Evolutionary conservation across 2,113 vertebrate genomes (phyloP), one percentile per base, ranked within the genome.

Genomic region (Camelus dromedarius): DNA sequence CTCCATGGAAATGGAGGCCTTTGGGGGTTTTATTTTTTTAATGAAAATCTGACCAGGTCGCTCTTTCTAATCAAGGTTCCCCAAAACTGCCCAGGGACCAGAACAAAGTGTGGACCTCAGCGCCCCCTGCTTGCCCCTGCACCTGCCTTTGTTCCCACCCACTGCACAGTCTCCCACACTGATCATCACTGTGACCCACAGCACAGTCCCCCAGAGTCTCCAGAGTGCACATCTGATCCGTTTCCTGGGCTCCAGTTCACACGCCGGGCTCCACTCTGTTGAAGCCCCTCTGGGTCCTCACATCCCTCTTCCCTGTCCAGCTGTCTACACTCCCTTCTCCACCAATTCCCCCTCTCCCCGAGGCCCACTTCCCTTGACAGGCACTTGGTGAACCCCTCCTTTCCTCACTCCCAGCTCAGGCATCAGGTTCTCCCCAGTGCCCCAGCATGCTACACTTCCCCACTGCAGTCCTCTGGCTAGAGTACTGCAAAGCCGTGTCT

Each of bases 311-410:
- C 8, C 28, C 14, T 16, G 3, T 15, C 3, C 64, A 42, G 38
- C 38, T 42, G 24, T 46, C 16, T 32, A 5, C 7, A 35, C 62
- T 18, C 62, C 66, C 60, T 10, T 46, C 60, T 46, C 19, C 12
- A 32, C 18, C 26, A 4, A 42, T 42, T 42, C 26, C 62, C 32
- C 46, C 32, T 2, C n/a, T 1, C 2, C 1, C 0, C 48, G 62
- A 67, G 3, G 20, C 46, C 54, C 64, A n/a, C 72, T 24, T 26
- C 42, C 56, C 48, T 11, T 50, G 38, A 30, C 10, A 2, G 46
- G 3, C 73, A 70, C n/a, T 35, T 32, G 42, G 52, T 9, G 6
- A 46, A 8, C 35, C 54, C 50, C 48, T 15, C 20, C 24, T 9
- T 16, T 58, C 30, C 38, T 56, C 52, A 3, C 8, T 56, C 22